These are phyloP conservation scores for Ageneiosus marmoratus DNA, from an alignment of 2,113 vertebrate genomes.

Conservation along the genomic window DNA sequence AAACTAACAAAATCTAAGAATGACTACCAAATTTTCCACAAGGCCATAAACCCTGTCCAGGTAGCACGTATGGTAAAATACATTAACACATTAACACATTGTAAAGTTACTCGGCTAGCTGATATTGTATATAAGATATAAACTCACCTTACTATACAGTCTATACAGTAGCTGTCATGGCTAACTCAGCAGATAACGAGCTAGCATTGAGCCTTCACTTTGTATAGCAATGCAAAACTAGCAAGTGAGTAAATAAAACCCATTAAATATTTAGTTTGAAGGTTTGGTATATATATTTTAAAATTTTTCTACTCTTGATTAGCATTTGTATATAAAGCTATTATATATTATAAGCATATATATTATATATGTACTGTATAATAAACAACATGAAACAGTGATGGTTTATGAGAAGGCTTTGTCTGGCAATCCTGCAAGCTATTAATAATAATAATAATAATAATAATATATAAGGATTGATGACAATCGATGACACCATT, in stretches of 20 bases:
- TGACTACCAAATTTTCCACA: no score
- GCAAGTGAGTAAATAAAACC: neutral
- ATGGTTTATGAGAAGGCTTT: no score
- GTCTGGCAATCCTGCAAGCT: no score
- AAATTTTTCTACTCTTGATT: neutral
- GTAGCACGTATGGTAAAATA: no score
- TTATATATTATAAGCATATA: no score
- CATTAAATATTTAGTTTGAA: slow-evolving; percentile 1
- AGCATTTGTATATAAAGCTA: no score
- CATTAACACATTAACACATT: no score
- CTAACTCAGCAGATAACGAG: neutral
- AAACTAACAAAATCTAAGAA: neutral
- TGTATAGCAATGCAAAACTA: neutral
- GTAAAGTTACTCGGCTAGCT: neutral
- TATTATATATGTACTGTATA: no score
- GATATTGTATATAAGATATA: neutral
- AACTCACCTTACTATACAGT: neutral
- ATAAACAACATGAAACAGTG: no score
- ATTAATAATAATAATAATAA: no score
- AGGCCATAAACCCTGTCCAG: no score
- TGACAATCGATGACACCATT: neutral
- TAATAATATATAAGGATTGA: neutral
- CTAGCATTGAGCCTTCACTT: neutral
- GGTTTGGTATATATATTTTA: neutral
- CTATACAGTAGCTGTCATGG: neutral